Percentiles rank a stretch among this genome's conserved stretches.
Conservation (phyloP, 2,797 vertebrate genomes). For the Poeciliopsis turneri region DNA sequence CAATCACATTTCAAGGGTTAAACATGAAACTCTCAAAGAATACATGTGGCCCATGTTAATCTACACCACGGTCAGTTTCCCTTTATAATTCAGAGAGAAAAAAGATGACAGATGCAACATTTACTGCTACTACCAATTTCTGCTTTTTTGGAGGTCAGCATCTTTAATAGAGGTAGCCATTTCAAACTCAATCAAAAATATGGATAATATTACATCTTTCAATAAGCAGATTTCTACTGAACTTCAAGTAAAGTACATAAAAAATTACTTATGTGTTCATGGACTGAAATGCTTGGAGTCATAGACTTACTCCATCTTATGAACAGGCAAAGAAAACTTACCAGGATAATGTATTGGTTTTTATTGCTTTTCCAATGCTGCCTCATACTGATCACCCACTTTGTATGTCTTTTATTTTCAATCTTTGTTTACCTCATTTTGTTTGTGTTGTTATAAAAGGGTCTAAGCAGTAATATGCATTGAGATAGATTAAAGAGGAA, state of each 20-base stretch:
- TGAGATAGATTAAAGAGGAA: conserved; percentile 1
- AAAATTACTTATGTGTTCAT: neutral
- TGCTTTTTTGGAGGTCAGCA: neutral
- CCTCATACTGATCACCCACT: neutral
- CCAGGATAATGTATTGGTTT: neutral
- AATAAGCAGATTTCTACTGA: neutral
- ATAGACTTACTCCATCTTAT: neutral
- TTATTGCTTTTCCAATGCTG: neutral
- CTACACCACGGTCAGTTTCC: neutral
- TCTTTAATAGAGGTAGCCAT: neutral
- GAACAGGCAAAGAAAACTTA: neutral
- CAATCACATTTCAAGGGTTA: neutral
- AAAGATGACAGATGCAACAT: neutral
- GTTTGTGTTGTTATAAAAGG: neutral
- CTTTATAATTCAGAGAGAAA: neutral
- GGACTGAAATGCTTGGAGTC: neutral
- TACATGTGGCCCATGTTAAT: neutral
- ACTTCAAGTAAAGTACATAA: neutral
- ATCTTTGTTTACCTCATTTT: neutral
- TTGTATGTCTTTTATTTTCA: neutral
- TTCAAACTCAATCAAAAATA: neutral
- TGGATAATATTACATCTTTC: neutral
- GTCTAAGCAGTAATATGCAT: conserved; percentile 11
- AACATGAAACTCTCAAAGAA: neutral
- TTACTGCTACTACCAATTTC: neutral